These are phyloP conservation scores for Toxonevra muliebris DNA, from an alignment of 2,888 invertebrate species.

Conservation along the genomic window DNA sequence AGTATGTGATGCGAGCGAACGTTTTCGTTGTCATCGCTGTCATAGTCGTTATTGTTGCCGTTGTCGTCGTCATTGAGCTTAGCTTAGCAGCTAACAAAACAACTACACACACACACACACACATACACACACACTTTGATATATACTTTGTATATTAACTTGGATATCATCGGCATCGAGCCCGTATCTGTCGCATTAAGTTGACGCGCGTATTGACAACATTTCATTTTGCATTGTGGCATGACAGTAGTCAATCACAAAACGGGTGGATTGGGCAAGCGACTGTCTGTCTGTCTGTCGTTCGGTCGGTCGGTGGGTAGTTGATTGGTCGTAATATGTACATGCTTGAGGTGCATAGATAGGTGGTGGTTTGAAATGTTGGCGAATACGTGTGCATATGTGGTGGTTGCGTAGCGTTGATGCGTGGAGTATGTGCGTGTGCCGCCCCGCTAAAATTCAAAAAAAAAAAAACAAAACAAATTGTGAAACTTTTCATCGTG, in stretches of 20 bases:
- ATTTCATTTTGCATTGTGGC: slow-evolving; percentile 36
- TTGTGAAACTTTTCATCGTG: background rate
- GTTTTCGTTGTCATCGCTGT: background rate
- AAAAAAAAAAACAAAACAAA: background rate
- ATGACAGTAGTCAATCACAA: slow-evolving; percentile 40
- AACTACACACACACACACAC: too few relatives aligned
- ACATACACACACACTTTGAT: background rate
- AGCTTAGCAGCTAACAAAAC: background rate
- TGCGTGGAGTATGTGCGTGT: background rate
- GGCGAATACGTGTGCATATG: background rate
- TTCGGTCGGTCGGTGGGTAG: background rate
- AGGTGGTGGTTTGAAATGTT: background rate
- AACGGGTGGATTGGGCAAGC: slow-evolving; percentile 41
- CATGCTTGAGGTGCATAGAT: background rate
- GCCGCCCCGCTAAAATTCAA: background rate
- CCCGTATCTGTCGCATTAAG: slow-evolving; percentile 10
- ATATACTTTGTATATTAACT: slow-evolving; percentile 25
- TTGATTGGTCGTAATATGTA: background rate
- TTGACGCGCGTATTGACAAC: slow-evolving; percentile 35
- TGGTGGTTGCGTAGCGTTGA: background rate
- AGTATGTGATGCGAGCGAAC: too few relatives aligned
- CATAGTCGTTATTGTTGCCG: too few relatives aligned
- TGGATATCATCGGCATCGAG: background rate
- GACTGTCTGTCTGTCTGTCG: background rate
- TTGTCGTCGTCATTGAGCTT: background rate